Base-by-base conservation (phyloP, 1,140 invertebrate species). In the Sycophaga agraensis region DNA sequence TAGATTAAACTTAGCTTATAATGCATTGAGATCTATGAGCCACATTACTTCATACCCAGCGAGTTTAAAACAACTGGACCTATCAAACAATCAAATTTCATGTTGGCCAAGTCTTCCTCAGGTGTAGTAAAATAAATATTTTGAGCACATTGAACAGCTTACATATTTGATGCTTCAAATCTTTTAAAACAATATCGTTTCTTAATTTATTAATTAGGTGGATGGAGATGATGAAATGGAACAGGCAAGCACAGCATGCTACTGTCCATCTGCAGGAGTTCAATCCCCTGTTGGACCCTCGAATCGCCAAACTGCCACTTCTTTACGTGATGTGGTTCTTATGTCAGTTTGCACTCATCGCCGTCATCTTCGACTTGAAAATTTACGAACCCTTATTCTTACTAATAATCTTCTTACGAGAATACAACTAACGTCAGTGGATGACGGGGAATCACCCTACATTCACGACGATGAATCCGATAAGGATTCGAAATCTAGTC, bases 31-130 rank as follows among this genome's bases (percentile, higher is more conserved):
- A 42, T 89, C 88, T 0, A 92, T 96, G 89, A 93, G 94, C 12
- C 89, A 92, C 68, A 91, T 97, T 31, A 92, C 91, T 8, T 91
- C 91, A 42, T 96, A 96, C 77, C 96, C 97, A 2, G 86, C 87
- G 37, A 88, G 86, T 45, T 78, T 98, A 1, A 92, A 95, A 65
- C 94, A 97, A 74, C 76, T 99, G 2, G 96, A 98, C 80, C 80
- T 98, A 16, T 94, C 92, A 8, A 91, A 97, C 73, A 99, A 99
- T 80, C 88, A 91, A 73, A 93, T 98, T 50, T 86, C 86, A 1
- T 88, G 89, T 59, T 96, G 93, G 92, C 91, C 92, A 7, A 92
- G 89, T 73, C 76, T 93, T 55, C 90, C 90, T 0, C 89, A 88
- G 64, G 82, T 89, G 1, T 2, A 35, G 48, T 21, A 22, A 17